phyloP scores from a whole-genome alignment of 1,140 invertebrate genomes.

The Leucophenga varia region DNA sequence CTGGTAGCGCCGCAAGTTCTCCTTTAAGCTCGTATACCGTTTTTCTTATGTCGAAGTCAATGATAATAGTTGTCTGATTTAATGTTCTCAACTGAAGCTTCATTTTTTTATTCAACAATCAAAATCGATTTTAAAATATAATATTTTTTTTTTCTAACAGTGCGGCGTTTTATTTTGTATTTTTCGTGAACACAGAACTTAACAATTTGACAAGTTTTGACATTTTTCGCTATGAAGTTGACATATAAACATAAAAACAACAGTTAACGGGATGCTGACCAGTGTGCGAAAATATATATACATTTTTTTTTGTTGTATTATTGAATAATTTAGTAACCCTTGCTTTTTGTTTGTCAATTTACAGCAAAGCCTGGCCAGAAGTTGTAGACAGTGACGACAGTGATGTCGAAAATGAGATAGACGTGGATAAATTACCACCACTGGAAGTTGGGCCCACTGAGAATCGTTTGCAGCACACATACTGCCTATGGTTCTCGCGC shows the following conservation, averaged over 20 bases:
- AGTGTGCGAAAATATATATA: too few species aligned
- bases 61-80: slow-evolving; percentile 29
- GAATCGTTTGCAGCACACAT: slow-evolving; percentile 78
- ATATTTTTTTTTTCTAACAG: too few species aligned
- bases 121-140: too few species aligned
- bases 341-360: slow-evolving; percentile 16
- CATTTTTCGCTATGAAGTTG: too few species aligned
- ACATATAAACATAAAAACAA: too few species aligned
- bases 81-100: slow-evolving; percentile 42
- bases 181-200: too few species aligned
- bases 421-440: slow-evolving; percentile 57
- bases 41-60: slow-evolving; percentile 28
- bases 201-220: too few species aligned
- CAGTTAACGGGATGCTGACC: too few species aligned
- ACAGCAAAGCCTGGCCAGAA: slow-evolving; percentile 50
- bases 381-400: slow-evolving; percentile 53
- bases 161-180: too few species aligned
- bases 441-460: slow-evolving; percentile 68
- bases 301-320: too few species aligned
- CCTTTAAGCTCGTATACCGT: slow-evolving; percentile 33
- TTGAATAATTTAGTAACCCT: too few species aligned
- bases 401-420: slow-evolving; percentile 53
- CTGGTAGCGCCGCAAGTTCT: slow-evolving; percentile 18
- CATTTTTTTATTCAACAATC: slow-evolving; percentile 23
- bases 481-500: slow-evolving; percentile 74